Evolutionary conservation across 2,113 vertebrate genomes (phyloP), one percentile per base, ranked within the genome.

Genomic region (Phalacrocorax pelagicus): DNA sequence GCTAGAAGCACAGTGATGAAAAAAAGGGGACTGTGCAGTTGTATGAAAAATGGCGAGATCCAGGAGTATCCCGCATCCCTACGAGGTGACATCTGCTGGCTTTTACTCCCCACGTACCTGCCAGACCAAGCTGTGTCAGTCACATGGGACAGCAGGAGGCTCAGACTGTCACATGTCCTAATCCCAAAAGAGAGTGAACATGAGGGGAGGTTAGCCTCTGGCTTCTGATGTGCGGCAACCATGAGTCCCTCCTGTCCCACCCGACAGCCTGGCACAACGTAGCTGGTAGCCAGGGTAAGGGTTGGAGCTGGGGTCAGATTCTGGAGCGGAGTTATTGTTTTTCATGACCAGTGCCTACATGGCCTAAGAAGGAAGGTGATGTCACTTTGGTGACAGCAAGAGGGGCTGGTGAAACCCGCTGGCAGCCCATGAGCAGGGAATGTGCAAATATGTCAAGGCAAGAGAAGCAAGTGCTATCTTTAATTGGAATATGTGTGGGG

Each of bases 31-130:
- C 55, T 34, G 18, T 34, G 47, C 36, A 49, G 40, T 78, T 90
- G 30, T 9, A 18, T 32, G 40, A 79, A 75, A 88, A 62, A 73
- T 11, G 20, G 24, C 27, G 15, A 40, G 46, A 12, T 93, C 69
- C 51, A 70, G 72, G 58, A 79, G 29, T 34, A 57, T 75, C 72
- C 65, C 36, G 66, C 23, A 15, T 54, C 34, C 66, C 40, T 85
- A 15, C 9, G 32, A 61, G 40, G 47, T 57, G 55, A 22, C 0
- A 0, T 14, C 12, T 69, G n/a, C 36, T 59, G 47, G 15, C 54
- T 62, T 92, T 70, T 36, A 20, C 36, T 70, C 55, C 27, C 42
- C 66, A 52, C 40, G 24, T 54, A 16, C 46, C 58, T 80, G 40
- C 78, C 71, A 57, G 73, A 21, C 15, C 49, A 52, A 67, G 34